A percentile compares a stretch with the other conserved stretches of the same genome.
Conservation (phyloP, 2,888 invertebrate species). For the Arge pagana region DNA sequence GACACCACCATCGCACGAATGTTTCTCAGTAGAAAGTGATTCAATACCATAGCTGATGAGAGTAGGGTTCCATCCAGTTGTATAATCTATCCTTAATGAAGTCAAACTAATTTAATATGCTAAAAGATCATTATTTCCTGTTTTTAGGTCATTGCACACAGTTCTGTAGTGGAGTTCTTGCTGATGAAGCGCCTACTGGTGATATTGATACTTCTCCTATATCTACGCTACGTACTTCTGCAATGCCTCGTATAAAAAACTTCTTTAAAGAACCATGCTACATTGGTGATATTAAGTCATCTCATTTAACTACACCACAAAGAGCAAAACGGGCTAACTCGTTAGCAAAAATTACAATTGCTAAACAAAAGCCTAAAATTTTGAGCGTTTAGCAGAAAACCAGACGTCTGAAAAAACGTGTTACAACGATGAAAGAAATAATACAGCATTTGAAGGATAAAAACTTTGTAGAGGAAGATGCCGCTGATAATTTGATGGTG, state of each 20-base stretch:
- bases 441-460: conserved; percentile 1
- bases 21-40: background rate
- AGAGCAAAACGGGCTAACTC: background rate
- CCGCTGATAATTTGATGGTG: conserved; percentile 6
- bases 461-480: background rate
- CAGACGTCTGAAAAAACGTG: background rate
- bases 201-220: no score
- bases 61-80: no score
- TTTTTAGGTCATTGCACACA: no score
- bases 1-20: background rate
- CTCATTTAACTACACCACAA: conserved; percentile 4
- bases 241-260: background rate
- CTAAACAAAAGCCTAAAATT: background rate
- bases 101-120: no score
- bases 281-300: conserved; percentile 1
- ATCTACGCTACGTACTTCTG: background rate
- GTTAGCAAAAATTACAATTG: conserved; percentile 2
- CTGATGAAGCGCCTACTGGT: no score
- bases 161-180: no score
- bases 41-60: no score
- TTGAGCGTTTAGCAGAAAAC: background rate
- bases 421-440: conserved; percentile 3
- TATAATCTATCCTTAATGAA: no score
- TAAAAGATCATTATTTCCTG: no score
- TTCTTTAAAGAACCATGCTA: conserved; percentile 2